Evolutionary conservation across 2,797 vertebrate species (phyloP).

Genomic region (Acanthiza pusilla): DNA sequence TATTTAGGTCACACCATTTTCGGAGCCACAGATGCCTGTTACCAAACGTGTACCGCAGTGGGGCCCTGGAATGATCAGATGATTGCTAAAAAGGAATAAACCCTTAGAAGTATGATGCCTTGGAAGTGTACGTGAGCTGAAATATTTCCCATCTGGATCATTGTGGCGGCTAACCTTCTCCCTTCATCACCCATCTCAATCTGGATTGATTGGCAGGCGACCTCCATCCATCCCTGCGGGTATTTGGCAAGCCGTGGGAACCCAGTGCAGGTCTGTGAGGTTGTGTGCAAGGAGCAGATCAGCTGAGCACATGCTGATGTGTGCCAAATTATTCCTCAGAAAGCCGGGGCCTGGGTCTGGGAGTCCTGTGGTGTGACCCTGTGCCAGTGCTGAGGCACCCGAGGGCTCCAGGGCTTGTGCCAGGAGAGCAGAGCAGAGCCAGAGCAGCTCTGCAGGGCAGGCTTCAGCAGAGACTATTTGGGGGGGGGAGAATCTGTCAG

Average conservation of each 20-base stretch:
- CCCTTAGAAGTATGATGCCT: background rate
- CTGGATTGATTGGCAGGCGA: background rate
- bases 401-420: background rate
- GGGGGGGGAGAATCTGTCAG: background rate
- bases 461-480: background rate
- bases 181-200: background rate
- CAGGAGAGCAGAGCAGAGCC: background rate
- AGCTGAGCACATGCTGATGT: background rate
- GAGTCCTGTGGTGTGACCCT: fast-evolving
- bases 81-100: background rate
- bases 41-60: background rate
- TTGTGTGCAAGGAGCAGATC: background rate
- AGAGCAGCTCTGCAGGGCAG: background rate
- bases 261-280: background rate
- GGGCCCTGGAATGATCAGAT: background rate
- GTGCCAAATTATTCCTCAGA: background rate
- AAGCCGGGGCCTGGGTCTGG: too few species aligned
- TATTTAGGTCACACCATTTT: background rate
- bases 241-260: background rate
- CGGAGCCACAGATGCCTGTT: background rate
- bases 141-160: background rate
- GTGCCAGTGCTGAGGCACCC: background rate
- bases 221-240: background rate
- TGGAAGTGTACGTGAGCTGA: background rate
- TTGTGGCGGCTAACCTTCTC: background rate